These are phyloP conservation scores for Elaphurus davidianus DNA, from an alignment of 2,113 vertebrate genomes.

Conservation along the genomic window DNA sequence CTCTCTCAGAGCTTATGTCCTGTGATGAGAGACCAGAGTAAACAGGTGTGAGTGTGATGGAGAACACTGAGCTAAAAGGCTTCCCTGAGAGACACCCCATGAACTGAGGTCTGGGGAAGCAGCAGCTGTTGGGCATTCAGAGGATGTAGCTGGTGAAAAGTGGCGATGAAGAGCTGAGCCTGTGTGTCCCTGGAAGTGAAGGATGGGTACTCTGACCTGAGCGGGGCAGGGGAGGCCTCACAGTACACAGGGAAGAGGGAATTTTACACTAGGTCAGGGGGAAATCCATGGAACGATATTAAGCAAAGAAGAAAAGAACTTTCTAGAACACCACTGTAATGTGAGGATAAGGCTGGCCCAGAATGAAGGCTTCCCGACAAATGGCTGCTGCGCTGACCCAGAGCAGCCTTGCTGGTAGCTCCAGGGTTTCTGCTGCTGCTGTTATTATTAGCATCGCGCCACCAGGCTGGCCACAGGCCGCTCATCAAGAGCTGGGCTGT, in stretches of 20 bases:
- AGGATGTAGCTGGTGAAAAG: background rate
- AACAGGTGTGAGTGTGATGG: background rate
- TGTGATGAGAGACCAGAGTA: background rate
- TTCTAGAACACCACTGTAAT: background rate
- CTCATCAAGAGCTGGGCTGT: background rate
- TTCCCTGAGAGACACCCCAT: background rate
- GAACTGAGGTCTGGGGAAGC: background rate
- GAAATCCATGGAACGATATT: background rate
- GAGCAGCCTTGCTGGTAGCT: no score
- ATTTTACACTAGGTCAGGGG: background rate
- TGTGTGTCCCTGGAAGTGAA: background rate
- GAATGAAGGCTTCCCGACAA: background rate
- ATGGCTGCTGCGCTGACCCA: background rate
- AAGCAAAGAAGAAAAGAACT: background rate
- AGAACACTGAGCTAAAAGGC: background rate
- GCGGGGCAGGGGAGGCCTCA: accelerated
- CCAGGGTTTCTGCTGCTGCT: background rate
- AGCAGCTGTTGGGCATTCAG: background rate
- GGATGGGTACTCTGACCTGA: background rate
- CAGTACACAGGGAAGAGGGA: background rate
- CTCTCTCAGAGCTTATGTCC: background rate
- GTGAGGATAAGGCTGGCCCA: background rate
- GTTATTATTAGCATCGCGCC: background rate
- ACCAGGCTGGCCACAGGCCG: background rate
- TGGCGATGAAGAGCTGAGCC: background rate